A percentile compares a stretch with the other conserved stretches of the same genome.
Evolutionary conservation across 2,113 vertebrate species (phyloP).

Genomic region (Glareola pratincola): DNA sequence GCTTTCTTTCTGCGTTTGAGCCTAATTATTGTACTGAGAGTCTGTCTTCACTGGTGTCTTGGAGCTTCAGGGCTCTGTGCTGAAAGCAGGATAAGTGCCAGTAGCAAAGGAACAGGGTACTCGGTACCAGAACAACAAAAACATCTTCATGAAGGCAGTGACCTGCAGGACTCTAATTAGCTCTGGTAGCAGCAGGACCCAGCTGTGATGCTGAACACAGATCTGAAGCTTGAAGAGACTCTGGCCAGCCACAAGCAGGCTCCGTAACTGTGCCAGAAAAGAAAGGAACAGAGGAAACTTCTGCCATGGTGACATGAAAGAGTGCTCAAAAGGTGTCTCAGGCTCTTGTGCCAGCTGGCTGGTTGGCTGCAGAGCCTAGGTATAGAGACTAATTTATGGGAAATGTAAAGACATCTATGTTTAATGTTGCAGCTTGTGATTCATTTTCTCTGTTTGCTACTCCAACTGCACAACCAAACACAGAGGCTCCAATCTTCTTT

Average conservation of each 20-base stretch:
- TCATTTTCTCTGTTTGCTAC: neutral
- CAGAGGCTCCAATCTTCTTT: neutral
- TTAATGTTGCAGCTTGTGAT: constrained; percentile 20
- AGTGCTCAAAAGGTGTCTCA: neutral
- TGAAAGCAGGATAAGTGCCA: constrained; percentile 16
- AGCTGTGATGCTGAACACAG: constrained; percentile 56
- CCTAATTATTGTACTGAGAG: neutral
- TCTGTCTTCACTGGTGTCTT: neutral
- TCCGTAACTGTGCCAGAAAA: constrained; percentile 24
- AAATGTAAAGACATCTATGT: constrained; percentile 5
- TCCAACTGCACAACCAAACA: neutral
- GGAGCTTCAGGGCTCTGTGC: neutral
- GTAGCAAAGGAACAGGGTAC: neutral
- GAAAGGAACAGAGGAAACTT: constrained; percentile 8
- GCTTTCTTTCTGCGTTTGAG: neutral
- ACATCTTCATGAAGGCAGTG: constrained; percentile 33
- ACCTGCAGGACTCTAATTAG: constrained; percentile 58
- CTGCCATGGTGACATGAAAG: constrained; percentile 21
- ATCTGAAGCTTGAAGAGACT: constrained; percentile 47
- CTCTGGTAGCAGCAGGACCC: constrained; percentile 42
- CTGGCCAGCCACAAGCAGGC: constrained; percentile 17
- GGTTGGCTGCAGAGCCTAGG: neutral
- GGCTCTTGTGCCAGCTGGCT: constrained; percentile 40
- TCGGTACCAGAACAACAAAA: constrained; percentile 30
- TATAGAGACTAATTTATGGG: constrained; percentile 11